A percentile compares a stretch with the other conserved stretches of the same genome.
These are phyloP conservation scores for Neoascia interrupta DNA, from an alignment of 2,888 invertebrate species.

Conservation along the genomic window DNA sequence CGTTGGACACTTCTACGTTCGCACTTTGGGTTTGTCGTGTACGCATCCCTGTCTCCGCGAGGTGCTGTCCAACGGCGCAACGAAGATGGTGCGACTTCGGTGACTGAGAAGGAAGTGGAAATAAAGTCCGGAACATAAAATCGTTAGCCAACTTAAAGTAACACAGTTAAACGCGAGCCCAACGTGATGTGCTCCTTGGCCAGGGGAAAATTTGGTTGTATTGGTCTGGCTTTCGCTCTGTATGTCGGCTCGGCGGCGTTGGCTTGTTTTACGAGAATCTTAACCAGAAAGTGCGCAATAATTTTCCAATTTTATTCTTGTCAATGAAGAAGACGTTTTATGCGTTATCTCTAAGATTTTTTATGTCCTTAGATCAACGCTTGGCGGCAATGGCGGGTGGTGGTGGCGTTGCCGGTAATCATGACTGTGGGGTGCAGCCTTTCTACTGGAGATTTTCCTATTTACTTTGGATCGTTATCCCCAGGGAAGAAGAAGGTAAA, in stretches of 20 bases:
- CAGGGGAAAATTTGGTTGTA: neutral
- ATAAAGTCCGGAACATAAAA: constrained; percentile 60
- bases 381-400: too few species aligned
- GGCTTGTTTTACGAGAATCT: constrained; percentile 68
- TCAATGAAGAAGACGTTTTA: constrained; percentile 68
- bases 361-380: constrained; percentile 57
- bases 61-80: constrained; percentile 13
- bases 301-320: constrained; percentile 69
- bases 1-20: constrained; percentile 58
- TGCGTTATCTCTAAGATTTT: constrained; percentile 64
- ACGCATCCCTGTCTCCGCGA: too few species aligned
- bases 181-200: neutral
- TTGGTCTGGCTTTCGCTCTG: constrained; percentile 21
- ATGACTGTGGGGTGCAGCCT: too few species aligned
- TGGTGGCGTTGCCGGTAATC: neutral
- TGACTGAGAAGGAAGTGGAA: constrained; percentile 6
- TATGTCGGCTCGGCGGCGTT: constrained; percentile 36
- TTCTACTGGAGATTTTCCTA: too few species aligned
- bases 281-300: constrained; percentile 68
- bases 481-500: too few species aligned
- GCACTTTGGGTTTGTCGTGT: constrained; percentile 53
- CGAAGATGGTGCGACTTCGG: constrained; percentile 43
- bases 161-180: constrained; percentile 12
- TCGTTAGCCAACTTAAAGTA: constrained; percentile 55
- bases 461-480: too few species aligned